Percentiles rank a stretch among this genome's conserved stretches.
phyloP scores from a whole-genome alignment of 2,888 invertebrate genomes.

The Limnephilus lunatus region DNA sequence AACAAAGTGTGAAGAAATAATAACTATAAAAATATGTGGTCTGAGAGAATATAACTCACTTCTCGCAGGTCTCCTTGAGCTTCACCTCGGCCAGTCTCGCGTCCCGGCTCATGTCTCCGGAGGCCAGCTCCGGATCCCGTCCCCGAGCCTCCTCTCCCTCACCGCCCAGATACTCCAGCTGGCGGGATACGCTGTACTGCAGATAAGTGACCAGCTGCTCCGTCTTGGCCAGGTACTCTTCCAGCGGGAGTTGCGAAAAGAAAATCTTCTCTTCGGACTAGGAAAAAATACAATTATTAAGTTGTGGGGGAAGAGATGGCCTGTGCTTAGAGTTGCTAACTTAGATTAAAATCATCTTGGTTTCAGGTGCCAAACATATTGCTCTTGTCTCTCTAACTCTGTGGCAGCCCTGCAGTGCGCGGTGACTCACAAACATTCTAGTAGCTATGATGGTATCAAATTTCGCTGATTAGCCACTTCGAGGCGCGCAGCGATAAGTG shows the following conservation, averaged over 20 bases:
- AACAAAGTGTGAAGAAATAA: too few species aligned
- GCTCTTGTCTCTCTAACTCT: too few species aligned
- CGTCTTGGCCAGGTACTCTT: conserved; percentile 56
- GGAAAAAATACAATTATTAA: neutral
- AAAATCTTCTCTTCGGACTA: conserved; percentile 52
- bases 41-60: conserved; percentile 35
- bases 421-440: too few species aligned
- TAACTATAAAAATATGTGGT: too few species aligned
- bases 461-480: too few species aligned
- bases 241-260: conserved; percentile 54
- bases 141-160: neutral
- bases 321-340: too few species aligned
- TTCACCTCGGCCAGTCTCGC: conserved; percentile 48
- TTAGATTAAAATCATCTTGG: too few species aligned
- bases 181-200: conserved; percentile 42
- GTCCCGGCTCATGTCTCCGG: conserved; percentile 26
- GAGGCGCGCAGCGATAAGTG: too few species aligned
- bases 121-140: neutral
- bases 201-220: conserved; percentile 56
- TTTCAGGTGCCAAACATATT: too few species aligned
- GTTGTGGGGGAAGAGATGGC: too few species aligned
- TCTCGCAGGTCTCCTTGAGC: conserved; percentile 52
- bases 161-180: conserved; percentile 43
- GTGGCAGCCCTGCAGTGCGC: too few species aligned
- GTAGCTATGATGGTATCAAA: too few species aligned